Conservation (phyloP, 2,797 vertebrate species). For the Salmo trutta region DNA sequence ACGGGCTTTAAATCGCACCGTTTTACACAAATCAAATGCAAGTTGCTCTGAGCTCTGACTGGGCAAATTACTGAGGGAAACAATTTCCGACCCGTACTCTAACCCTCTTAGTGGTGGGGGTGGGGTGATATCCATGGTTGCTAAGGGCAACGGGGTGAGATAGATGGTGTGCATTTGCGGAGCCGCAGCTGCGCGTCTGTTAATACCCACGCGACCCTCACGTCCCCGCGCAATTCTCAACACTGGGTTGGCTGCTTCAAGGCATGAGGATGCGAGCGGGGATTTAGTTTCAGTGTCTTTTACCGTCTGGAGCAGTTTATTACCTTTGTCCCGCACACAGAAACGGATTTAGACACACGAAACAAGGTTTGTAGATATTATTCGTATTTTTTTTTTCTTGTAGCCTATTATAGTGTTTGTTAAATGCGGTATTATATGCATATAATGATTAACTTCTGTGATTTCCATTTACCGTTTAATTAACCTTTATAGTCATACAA, state of each 20-base stretch:
- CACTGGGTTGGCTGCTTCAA: constrained; percentile 63
- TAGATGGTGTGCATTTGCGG: constrained; percentile 37
- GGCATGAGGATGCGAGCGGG: constrained; percentile 56
- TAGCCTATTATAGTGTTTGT: background rate
- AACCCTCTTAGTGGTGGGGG: constrained; percentile 49
- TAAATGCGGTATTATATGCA: constrained; percentile 38
- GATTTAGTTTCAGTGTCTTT: constrained; percentile 76
- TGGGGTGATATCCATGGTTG: constrained; percentile 65
- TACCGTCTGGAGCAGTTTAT: constrained; percentile 74
- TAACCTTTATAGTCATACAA: constrained; percentile 16
- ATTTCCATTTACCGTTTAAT: constrained; percentile 39
- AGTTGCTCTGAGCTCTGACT: constrained; percentile 20
- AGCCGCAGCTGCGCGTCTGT: constrained; percentile 60
- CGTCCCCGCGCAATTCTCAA: constrained; percentile 69
- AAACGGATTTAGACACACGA: constrained; percentile 76
- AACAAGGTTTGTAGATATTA: constrained; percentile 64
- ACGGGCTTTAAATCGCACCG: constrained; percentile 6
- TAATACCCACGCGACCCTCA: constrained; percentile 61
- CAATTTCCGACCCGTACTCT: constrained; percentile 45
- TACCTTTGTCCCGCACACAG: constrained; percentile 68
- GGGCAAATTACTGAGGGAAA: constrained; percentile 44
- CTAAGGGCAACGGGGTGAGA: constrained; percentile 72
- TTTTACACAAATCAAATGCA: constrained; percentile 27
- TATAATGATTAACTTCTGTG: constrained; percentile 42
- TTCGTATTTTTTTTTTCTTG: background rate